Base-by-base conservation (phyloP, 1,140 invertebrate genomes). In the Hycleus cichorii region DNA sequence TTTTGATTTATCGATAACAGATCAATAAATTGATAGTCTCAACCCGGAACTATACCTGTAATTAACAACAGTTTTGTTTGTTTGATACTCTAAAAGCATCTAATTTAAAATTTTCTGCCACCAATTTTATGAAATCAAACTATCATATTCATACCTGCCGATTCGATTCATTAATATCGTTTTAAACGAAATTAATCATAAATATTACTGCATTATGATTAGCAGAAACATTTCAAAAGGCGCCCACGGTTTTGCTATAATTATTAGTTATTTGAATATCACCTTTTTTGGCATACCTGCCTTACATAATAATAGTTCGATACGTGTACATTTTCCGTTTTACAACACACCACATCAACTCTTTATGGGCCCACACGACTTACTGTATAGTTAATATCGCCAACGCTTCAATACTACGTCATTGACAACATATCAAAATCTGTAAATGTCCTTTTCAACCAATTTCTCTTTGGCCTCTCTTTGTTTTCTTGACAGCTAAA, bases 261-360 rank as follows among this genome's bases (percentile, higher is more conserved):
- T 66, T 66, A 64, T 64, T 59, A 51, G 48, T 52, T 49, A 66
- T 66, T 66, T 64, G 44, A 66, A 62, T 66, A 66, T 64, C 57
- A 47, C 63, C 65, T 59, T 62, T 55, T 66, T 54, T 48, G 60
- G 57, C 38, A 39, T 57, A 58, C 32, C 18, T 18, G 18, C 55
- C 65, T 66, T 66, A 64, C 63, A 66, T 66, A 66, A 66, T 66
- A 56, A 58, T 38, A 60, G 26, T 59, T 54, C 27, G 58, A 47
- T 60, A 57, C 53, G 39, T 54, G 47, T 57, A 57, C 45, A 53
- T 58, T 52, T 53, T 55, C 57, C 48, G 47, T 57, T 62, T 56
- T 62, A 64, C 59, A 61, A 52, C 56, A 56, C 59, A 61, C 57
- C 56, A 56, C 44, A 64, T 54, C 51, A 52, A 59, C 51, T 57